phyloP scores from a whole-genome alignment of 1,140 invertebrate species.

The Philotrypesis tridentata region DNA sequence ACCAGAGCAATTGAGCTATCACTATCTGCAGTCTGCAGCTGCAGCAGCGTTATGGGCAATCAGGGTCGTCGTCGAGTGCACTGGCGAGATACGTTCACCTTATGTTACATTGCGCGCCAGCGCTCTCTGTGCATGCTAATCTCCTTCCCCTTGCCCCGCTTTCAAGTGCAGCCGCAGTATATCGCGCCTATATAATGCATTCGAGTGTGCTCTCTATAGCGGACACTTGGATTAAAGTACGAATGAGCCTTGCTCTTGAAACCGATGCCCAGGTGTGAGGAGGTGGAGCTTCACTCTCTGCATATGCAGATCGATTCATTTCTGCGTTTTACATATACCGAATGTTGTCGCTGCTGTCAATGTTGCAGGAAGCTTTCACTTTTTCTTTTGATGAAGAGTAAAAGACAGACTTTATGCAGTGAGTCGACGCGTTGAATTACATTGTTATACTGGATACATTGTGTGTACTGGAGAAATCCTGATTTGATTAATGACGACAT shows the following conservation, averaged over 20 bases:
- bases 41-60: conserved; percentile 52
- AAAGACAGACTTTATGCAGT: too few species aligned
- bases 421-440: too few species aligned
- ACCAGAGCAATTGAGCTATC: conserved; percentile 63
- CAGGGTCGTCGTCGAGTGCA: conserved; percentile 48
- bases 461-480: too few species aligned
- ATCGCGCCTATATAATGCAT: neutral
- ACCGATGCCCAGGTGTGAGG: neutral
- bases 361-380: too few species aligned
- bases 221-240: neutral
- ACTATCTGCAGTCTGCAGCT: conserved; percentile 51
- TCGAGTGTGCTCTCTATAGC: neutral
- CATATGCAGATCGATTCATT: too few species aligned
- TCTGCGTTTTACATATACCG: too few species aligned
- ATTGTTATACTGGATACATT: too few species aligned
- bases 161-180: neutral
- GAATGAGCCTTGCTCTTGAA: conserved; percentile 27
- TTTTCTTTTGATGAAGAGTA: too few species aligned
- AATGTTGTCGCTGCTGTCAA: too few species aligned
- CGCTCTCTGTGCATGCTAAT: conserved; percentile 53
- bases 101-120: neutral
- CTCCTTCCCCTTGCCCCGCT: neutral
- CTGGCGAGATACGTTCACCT: conserved; percentile 59
- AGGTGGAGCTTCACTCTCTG: neutral
- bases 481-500: too few species aligned